Conservation (phyloP, 37 sponge, comb jelly and placozoan genomes). For the Ephydatia muelleri region DNA sequence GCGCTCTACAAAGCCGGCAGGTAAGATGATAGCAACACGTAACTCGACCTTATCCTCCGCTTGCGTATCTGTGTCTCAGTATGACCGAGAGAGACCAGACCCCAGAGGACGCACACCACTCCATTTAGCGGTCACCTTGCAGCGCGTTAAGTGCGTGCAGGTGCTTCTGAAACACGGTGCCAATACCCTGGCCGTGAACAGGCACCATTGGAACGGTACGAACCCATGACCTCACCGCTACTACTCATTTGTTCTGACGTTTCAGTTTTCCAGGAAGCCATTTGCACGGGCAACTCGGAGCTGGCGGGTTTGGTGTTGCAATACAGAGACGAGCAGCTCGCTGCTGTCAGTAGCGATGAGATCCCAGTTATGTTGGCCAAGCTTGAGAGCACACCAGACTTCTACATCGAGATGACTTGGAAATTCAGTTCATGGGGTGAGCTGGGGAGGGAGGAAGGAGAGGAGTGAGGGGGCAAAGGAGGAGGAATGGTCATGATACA, state of each 20-base stretch:
- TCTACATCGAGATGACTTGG: conserved; percentile 99
- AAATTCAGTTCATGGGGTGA: conserved; percentile 97
- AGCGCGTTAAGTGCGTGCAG: conserved; percentile 46
- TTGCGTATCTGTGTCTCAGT: conserved; percentile 20
- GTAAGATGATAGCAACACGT: conserved; percentile 5
- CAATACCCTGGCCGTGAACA: conserved; percentile 71
- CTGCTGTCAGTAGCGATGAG: conserved; percentile 12
- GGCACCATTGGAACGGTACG: conserved; percentile 79
- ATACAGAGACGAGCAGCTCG: conserved; percentile 65
- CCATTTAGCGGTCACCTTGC: conserved; percentile 78
- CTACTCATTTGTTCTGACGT: background rate
- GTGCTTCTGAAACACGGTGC: conserved; percentile 79
- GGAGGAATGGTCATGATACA: too few species aligned
- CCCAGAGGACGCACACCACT: conserved; percentile 91
- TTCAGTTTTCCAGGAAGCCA: conserved; percentile 77
- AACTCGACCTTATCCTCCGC: background rate
- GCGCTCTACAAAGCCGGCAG: conserved; percentile 30
- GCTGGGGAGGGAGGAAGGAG: background rate
- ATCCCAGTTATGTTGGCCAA: conserved; percentile 80
- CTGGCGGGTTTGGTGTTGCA: conserved; percentile 62
- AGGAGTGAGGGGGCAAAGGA: background rate
- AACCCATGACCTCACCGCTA: background rate
- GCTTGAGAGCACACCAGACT: conserved; percentile 81
- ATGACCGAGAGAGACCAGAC: conserved; percentile 75
- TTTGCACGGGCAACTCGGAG: conserved; percentile 73